phyloP scores from a whole-genome alignment of 2,113 vertebrate genomes.

The Progne subis region DNA sequence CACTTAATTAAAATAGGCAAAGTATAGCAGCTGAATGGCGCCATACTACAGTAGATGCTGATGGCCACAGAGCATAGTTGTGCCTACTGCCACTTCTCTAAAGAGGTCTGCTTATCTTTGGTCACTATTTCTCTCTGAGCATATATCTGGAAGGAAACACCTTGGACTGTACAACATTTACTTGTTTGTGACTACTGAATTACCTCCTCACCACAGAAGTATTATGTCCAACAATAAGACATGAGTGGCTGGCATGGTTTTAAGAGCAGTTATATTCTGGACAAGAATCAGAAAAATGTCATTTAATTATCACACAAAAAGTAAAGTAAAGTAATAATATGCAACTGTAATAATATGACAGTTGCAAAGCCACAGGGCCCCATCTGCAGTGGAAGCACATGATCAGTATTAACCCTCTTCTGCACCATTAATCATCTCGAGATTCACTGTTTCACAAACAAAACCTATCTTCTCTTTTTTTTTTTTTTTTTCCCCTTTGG shows the following conservation, averaged over 20 bases:
- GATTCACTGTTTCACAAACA: neutral
- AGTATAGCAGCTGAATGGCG: neutral
- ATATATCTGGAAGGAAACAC: neutral
- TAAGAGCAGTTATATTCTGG: neutral
- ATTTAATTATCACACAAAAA: neutral
- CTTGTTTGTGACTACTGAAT: neutral
- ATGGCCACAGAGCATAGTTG: neutral
- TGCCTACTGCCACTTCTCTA: neutral
- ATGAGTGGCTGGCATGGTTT: neutral
- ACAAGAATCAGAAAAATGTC: neutral
- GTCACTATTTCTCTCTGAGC: neutral
- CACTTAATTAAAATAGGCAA: neutral
- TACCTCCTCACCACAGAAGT: neutral
- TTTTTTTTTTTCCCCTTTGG: neutral
- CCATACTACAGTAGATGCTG: neutral
- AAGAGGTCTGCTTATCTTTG: neutral
- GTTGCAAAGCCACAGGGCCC: neutral
- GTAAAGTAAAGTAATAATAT: neutral
- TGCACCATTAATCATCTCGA: neutral
- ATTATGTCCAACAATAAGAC: neutral
- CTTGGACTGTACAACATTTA: neutral
- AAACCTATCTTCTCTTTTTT: neutral
- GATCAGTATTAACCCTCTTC: neutral
- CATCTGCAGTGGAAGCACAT: neutral
- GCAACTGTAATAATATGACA: neutral